Percentiles rank a stretch among this genome's conserved stretches.
Evolutionary conservation across 2,888 invertebrate genomes (phyloP).

Genomic region (Phalangium opilio): DNA sequence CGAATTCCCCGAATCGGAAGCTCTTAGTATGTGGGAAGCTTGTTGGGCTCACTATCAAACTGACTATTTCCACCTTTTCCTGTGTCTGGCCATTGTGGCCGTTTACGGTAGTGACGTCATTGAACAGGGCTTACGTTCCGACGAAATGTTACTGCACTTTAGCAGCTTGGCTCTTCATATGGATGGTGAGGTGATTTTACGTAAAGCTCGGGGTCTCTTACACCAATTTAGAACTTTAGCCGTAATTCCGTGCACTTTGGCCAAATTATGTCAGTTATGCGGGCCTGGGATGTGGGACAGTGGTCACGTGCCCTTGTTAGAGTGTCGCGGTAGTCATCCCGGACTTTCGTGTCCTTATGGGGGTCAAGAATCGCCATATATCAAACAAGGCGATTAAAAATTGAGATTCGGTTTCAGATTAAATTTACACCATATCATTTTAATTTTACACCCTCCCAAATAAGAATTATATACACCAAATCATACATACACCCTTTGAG

Average conservation of each 20-base stretch:
- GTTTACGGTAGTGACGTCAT: conserved; percentile 74
- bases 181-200: conserved; percentile 76
- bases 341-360: conserved; percentile 15
- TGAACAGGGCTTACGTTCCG: conserved; percentile 75
- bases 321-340: conserved; percentile 39
- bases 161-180: conserved; percentile 94
- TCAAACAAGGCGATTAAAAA: too few relatives aligned
- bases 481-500: too few relatives aligned
- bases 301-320: conserved; percentile 68
- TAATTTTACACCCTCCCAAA: too few relatives aligned
- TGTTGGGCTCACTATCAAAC: conserved; percentile 96
- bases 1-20: conserved; percentile 76
- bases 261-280: conserved; percentile 70
- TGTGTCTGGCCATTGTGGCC: conserved; percentile 80
- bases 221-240: conserved; percentile 77
- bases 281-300: conserved; percentile 93
- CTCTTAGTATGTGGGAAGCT: conserved; percentile 85
- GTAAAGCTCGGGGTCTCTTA: conserved; percentile 75
- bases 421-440: too few relatives aligned
- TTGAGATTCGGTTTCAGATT: too few relatives aligned
- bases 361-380: conserved; percentile 8
- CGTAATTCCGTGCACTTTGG: conserved; percentile 74
- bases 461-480: too few relatives aligned
- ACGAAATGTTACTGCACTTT: conserved; percentile 88
- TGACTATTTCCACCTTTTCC: conserved; percentile 87